Evolutionary conservation across 2,888 invertebrate genomes (phyloP), one percentile per base, ranked within the genome.

Genomic region (Strigamia crassipes): DNA sequence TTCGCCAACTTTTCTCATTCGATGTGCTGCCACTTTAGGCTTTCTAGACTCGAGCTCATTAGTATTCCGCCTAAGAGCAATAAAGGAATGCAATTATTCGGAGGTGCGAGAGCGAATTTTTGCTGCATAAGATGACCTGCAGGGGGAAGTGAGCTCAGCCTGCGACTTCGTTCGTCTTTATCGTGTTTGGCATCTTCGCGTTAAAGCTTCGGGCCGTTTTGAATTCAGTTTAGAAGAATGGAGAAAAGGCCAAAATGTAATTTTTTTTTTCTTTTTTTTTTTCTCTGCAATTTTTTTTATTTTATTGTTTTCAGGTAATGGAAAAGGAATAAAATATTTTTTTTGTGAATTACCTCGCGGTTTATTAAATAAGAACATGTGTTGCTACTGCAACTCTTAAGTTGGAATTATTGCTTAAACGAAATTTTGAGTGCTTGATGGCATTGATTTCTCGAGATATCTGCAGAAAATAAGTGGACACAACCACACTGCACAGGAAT

Each of bases 1-100:
- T 56, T 56, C 56, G n/a, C 56, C 56, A 56, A 56, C 56, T 56
- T 56, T 56, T 56, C 56, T 56, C 18, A 56, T 21, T 56, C 8
- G 56, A 56, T 56, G 56, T 9, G 46, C 46, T 46, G n/a, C 21
- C 56, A 18, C 56, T 56, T 56, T 56, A 56, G 56, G 56, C 56
- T 56, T 18, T 18, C 56, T 56, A 56, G 56, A 56, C 56, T 56
- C 18, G 56, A 56, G 56, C 56, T 56, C 56, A 56, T 56, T 56
- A 56, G 56, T 56, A 56, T 56, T 56, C 56, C 18, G 56, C 56
- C 56, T 56, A 56, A 56, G n/a, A 56, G 56, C 56, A 56, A 56
- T 56, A 56, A 56, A 56, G 56, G 56, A 56, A 56, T 56, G 56
- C 56, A 56, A 56, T 56, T 56, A 56, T 56, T n/a, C 56, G 56